These are phyloP conservation scores for Augochlora pura DNA, from an alignment of 1,140 invertebrate genomes.

Conservation along the genomic window DNA sequence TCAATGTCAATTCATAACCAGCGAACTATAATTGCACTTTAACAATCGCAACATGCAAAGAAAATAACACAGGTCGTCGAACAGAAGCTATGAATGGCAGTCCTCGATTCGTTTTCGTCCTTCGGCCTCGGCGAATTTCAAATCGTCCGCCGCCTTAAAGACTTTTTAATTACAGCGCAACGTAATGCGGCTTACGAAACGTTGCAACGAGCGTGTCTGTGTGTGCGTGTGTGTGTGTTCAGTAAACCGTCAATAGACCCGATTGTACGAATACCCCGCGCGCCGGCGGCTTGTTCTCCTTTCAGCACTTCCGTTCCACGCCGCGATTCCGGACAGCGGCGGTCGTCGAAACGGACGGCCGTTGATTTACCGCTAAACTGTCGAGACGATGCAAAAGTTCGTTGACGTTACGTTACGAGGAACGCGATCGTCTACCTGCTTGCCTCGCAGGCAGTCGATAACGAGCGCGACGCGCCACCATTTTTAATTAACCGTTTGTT, in stretches of 20 bases:
- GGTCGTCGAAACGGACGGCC: background rate
- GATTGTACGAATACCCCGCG: background rate
- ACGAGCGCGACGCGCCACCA: background rate
- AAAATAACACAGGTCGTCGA: too few species aligned
- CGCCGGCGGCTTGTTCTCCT: background rate
- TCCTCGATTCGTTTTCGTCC: too few species aligned
- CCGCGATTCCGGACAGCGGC: background rate
- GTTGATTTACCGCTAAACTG: slow-evolving; percentile 38
- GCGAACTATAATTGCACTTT: too few species aligned
- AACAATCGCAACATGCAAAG: too few species aligned
- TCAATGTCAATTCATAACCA: too few species aligned
- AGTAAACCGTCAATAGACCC: background rate
- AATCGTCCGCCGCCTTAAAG: too few species aligned
- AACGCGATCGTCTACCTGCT: slow-evolving; percentile 4
- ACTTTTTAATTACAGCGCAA: background rate
- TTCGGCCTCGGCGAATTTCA: too few species aligned
- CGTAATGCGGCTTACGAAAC: background rate
- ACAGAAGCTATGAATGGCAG: too few species aligned
- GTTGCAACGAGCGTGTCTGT: too few species aligned
- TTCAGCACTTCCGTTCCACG: background rate
- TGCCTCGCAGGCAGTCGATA: background rate
- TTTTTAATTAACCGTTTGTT: slow-evolving; percentile 23
- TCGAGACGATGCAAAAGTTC: slow-evolving; percentile 29
- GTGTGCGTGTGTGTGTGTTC: too few species aligned
- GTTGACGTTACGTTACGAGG: slow-evolving; percentile 5